These are phyloP conservation scores for Phalloptychus januarius DNA, from an alignment of 2,797 vertebrate genomes.

Conservation along the genomic window DNA sequence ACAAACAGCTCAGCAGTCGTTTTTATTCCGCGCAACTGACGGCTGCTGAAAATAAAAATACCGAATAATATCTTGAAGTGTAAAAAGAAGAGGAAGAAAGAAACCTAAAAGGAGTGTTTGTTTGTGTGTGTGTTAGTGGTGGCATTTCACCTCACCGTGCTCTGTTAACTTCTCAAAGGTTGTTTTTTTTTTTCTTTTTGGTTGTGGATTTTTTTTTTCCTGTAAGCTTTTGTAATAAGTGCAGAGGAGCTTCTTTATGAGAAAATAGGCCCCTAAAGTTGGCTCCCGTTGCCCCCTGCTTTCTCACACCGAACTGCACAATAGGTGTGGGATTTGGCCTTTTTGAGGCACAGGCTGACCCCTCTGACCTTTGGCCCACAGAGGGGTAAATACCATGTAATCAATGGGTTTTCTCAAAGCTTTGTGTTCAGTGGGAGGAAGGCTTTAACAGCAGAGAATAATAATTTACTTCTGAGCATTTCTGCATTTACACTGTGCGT, in stretches of 20 bases:
- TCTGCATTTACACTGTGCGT: slow-evolving; percentile 44
- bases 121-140: slow-evolving; percentile 45
- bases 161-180: slow-evolving; percentile 72
- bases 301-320: slow-evolving; percentile 94
- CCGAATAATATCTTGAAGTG: slow-evolving; percentile 70
- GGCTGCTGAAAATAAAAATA: slow-evolving; percentile 70
- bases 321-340: slow-evolving; percentile 90
- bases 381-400: slow-evolving; percentile 95
- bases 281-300: slow-evolving; percentile 80
- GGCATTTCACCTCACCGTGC: slow-evolving; percentile 58
- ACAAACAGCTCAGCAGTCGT: slow-evolving; percentile 66
- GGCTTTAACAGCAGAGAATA: slow-evolving; percentile 62
- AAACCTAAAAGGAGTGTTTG: slow-evolving; percentile 49
- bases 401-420: slow-evolving; percentile 95
- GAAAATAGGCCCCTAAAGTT: slow-evolving; percentile 82
- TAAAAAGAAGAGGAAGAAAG: slow-evolving; percentile 57
- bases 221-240: slow-evolving; percentile 72
- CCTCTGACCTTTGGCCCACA: slow-evolving; percentile 91
- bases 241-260: slow-evolving; percentile 70
- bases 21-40: slow-evolving; percentile 53
- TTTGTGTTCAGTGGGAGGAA: slow-evolving; percentile 66
- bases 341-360: slow-evolving; percentile 88
- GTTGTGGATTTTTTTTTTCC: slow-evolving; percentile 52
- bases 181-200: slow-evolving; percentile 43
- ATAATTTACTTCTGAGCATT: slow-evolving; percentile 59